Percentiles rank a stretch among this genome's conserved stretches.
These are phyloP conservation scores for Morpho achilles DNA, from an alignment of 2,888 invertebrate species.

Conservation along the genomic window DNA sequence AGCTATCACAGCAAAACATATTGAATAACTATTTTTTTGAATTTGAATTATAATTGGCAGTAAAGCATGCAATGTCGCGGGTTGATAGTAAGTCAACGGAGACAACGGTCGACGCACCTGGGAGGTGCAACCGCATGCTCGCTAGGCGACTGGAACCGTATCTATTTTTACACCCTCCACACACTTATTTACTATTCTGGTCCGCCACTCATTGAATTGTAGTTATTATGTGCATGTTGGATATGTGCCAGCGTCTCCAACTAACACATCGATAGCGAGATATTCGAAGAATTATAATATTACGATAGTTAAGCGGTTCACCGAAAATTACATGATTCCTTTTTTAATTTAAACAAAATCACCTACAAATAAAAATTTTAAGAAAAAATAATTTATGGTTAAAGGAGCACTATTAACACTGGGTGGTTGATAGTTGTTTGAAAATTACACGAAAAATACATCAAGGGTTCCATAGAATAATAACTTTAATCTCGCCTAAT, in stretches of 20 bases:
- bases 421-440: too few relatives aligned
- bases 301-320: constrained; percentile 28
- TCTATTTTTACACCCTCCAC: constrained; percentile 75
- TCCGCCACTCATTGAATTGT: constrained; percentile 79
- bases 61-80: too few relatives aligned
- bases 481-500: too few relatives aligned
- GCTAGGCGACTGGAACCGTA: constrained; percentile 67
- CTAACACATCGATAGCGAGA: constrained; percentile 68
- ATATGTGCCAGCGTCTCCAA: constrained; percentile 68
- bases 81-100: constrained; percentile 27
- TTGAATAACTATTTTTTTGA: too few relatives aligned
- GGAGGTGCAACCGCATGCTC: constrained; percentile 67
- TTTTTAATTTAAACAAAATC: constrained; percentile 9
- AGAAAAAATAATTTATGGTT: too few relatives aligned
- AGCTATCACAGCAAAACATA: too few relatives aligned
- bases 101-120: constrained; percentile 72
- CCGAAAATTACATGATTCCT: constrained; percentile 20
- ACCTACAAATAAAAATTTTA: too few relatives aligned
- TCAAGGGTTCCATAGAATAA: too few relatives aligned
- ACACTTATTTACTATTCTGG: constrained; percentile 79
- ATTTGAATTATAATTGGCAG: too few relatives aligned
- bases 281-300: constrained; percentile 65
- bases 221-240: constrained; percentile 79
- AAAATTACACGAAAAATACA: too few relatives aligned
- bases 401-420: constrained; percentile 9